phyloP scores from a whole-genome alignment of 2,797 vertebrate genomes.

The Rhyacichthys aspro region DNA sequence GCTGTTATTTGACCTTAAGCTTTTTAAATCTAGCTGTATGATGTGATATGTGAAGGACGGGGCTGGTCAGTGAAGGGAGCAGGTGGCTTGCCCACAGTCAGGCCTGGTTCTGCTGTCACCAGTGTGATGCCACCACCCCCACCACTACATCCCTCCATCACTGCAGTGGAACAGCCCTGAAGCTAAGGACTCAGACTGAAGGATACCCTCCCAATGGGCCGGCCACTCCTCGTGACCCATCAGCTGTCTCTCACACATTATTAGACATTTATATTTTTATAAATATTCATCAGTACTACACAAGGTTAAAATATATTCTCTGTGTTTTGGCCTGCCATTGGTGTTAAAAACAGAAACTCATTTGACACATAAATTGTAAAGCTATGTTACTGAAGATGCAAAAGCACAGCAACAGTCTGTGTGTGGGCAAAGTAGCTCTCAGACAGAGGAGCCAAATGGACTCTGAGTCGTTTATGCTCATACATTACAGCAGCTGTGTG shows the following conservation, averaged over 20 bases:
- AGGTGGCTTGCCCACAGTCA: conserved; percentile 63
- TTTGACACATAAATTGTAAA: neutral
- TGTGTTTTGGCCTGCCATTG: neutral
- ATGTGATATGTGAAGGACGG: conserved; percentile 21
- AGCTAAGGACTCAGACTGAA: conserved; percentile 55
- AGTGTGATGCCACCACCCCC: conserved; percentile 29
- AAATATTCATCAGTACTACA: neutral
- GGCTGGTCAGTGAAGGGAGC: conserved; percentile 46
- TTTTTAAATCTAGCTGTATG: neutral
- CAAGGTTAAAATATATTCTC: neutral
- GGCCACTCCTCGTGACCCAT: conserved; percentile 29
- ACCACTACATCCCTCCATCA: conserved; percentile 23
- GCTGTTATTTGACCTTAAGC: neutral
- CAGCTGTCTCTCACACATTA: neutral
- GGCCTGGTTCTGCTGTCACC: conserved; percentile 44
- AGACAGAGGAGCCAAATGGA: conserved; percentile 47
- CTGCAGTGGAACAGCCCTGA: conserved; percentile 43
- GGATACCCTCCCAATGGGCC: conserved; percentile 42
- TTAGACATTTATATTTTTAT: neutral
- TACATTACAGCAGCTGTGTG: conserved; percentile 19
- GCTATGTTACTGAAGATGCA: neutral
- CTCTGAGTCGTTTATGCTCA: conserved; percentile 31
- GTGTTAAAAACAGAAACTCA: neutral
- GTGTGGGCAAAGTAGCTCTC: conserved; percentile 32
- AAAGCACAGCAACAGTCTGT: conserved; percentile 8